Evolutionary conservation across 2,113 vertebrate genomes (phyloP), one percentile per base, ranked within the genome.

Genomic region (Apeltes quadracus): DNA sequence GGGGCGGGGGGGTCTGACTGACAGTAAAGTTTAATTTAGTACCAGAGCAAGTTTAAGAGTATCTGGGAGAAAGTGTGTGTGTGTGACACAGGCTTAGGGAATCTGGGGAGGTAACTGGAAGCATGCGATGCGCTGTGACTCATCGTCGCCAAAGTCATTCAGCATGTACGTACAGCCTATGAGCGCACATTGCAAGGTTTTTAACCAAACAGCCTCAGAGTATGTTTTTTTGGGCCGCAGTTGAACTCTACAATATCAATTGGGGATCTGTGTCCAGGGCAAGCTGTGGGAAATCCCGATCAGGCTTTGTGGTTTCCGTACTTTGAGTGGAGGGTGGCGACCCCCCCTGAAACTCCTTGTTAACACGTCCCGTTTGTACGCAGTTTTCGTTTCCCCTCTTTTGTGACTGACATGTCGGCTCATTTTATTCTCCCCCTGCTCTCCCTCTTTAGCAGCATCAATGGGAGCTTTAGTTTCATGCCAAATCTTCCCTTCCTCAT

Each of bases 351-450:
- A 89, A 72, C 51, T 80, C 59, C 82, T 84, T 88, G 89, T 92
- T 88, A 89, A 92, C 87, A 83, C 61, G 41, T 89, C 75, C 83
- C 74, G 78, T 91, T 89, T 91, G 83, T 76, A 82, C 36, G 64
- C 44, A 7, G 20, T 75, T 58, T 69, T 56, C 65, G 38, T 44
- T 34, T 27, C 59, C 63, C 53, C 53, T 72, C 34, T 59, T 27
- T 76, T 38, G 73, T 1, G 29, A 51, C 82, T 71, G 61, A 81
- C 66, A 72, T 53, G 78, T 82, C 77, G 25, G 77, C 66, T 84
- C 53, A 66, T 79, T 83, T 84, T 76, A 69, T 64, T 51, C 82
- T 50, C 50, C 65, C 51, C 50, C 32, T 34, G 66, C 18, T 4
- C 54, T 82, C 3, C 3, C 76, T 57, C 58, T 46, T 38, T 10